Base-by-base conservation (phyloP, 2,888 invertebrate species). In the Stenichneumon culpator region DNA sequence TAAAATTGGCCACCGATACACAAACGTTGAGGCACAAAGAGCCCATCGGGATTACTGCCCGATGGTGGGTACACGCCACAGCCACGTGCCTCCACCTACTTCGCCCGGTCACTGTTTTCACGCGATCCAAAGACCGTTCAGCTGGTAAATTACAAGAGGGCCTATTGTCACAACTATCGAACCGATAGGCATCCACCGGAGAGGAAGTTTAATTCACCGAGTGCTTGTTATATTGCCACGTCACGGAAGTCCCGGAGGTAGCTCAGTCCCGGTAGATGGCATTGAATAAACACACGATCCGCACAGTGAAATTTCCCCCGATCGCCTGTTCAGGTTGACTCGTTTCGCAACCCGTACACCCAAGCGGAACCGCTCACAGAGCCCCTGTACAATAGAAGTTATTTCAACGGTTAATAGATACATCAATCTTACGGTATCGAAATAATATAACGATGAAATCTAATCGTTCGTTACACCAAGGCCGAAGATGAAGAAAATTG, bases 151-250 rank as follows among this genome's bases (percentile, higher is more conserved):
- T 70, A 73, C 74, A 75, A 54, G 79, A 70, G 79, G 28, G 65
- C 70, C 69, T 65, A 83, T 83, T 83, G 74, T 83, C 79, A 57
- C 79, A 83, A 79, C 79, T 75, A 79, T 79, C 79, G 74, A 74
- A 60, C 63, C 78, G 65, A 72, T 74, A 79, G 54, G 68, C 63
- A 73, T 47, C 32, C 63, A 19, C 32, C 63, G 28, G 28, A 68
- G 44, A 36, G 47, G 75, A 32, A 68, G 77, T 67, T 52, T 79
- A 75, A 79, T 79, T 83, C 47, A 36, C 63, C 54, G 65, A 75
- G 79, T 79, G 83, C 83, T 60, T 57, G 79, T 79, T 83, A 79
- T 63, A 75, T 83, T 83, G 75, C 79, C 65, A 79, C 52, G 22
- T 75, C 36, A 28, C 69, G 54, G 69, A 79, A 81, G 70, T 25